Percentiles rank a stretch among this genome's conserved stretches.
phyloP scores from a whole-genome alignment of 23 tunicate species.

The Styela clava region DNA sequence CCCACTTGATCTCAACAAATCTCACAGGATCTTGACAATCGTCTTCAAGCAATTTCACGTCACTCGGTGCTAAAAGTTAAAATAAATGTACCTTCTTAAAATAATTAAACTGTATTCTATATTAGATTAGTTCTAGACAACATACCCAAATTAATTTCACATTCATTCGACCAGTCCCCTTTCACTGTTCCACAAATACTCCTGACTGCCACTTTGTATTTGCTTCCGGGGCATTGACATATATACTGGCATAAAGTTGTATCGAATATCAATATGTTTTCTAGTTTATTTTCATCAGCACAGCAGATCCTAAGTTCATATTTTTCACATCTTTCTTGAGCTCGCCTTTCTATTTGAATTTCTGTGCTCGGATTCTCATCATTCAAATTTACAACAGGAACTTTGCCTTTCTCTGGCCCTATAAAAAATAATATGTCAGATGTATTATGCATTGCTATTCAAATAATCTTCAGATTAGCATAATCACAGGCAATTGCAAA shows the following conservation, averaged over 20 bases:
- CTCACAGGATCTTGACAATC: neutral
- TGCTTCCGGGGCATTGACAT: neutral
- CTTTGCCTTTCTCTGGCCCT: neutral
- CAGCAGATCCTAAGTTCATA: neutral
- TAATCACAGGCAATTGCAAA: too few species aligned
- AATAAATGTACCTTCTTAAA: too few species aligned
- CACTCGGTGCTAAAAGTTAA: neutral
- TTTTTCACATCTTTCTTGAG: neutral
- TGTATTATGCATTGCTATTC: too few species aligned
- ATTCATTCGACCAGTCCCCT: neutral
- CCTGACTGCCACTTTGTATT: neutral
- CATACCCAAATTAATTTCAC: neutral
- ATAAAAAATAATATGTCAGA: too few species aligned
- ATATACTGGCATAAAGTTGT: neutral
- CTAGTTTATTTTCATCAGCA: neutral
- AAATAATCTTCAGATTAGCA: too few species aligned
- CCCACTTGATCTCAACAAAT: neutral
- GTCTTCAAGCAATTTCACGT: neutral
- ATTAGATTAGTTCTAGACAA: too few species aligned
- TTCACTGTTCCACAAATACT: neutral
- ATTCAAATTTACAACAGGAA: neutral
- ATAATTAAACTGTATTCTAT: too few species aligned
- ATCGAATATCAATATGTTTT: neutral
- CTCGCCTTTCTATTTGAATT: neutral
- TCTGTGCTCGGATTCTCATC: neutral